Evolutionary conservation across 2,113 vertebrate genomes (phyloP).

Genomic region (Chauna torquata): DNA sequence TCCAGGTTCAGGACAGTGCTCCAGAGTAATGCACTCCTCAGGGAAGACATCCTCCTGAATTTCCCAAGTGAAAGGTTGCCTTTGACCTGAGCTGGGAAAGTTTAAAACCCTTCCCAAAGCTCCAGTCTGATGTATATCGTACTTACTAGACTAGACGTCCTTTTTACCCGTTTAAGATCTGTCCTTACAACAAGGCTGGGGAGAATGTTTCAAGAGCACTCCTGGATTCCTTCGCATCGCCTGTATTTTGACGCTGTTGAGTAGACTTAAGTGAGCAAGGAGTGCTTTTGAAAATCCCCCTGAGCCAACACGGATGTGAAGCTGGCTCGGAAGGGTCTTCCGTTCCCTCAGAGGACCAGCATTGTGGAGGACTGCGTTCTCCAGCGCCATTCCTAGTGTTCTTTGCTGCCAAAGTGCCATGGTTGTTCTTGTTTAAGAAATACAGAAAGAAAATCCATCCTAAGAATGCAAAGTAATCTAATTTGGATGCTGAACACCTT

Average conservation of each 20-base stretch:
- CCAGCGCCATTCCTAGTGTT: background rate
- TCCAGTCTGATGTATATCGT: background rate
- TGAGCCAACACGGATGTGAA: background rate
- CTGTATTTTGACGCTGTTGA: background rate
- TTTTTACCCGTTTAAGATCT: background rate
- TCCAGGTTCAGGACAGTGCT: background rate
- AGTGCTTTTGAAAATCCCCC: background rate
- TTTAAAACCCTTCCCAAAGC: background rate
- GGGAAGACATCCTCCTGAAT: background rate
- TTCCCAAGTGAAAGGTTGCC: background rate
- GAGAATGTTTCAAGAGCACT: background rate
- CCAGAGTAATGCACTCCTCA: background rate
- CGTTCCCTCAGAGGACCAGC: background rate
- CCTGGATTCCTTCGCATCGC: background rate
- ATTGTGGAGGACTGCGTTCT: rapidly evolving
- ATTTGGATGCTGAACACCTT: conserved; percentile 46
- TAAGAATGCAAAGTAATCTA: conserved; percentile 17
- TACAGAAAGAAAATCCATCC: background rate
- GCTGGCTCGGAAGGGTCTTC: background rate
- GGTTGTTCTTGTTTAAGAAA: background rate
- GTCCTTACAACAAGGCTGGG: background rate
- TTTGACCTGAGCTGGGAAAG: background rate
- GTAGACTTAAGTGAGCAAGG: background rate
- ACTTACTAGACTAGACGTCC: background rate
- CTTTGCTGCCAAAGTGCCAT: background rate